Evolutionary conservation across 2,797 vertebrate species (phyloP), one percentile per base, ranked within the genome.

Genomic region (Tinamus major): DNA sequence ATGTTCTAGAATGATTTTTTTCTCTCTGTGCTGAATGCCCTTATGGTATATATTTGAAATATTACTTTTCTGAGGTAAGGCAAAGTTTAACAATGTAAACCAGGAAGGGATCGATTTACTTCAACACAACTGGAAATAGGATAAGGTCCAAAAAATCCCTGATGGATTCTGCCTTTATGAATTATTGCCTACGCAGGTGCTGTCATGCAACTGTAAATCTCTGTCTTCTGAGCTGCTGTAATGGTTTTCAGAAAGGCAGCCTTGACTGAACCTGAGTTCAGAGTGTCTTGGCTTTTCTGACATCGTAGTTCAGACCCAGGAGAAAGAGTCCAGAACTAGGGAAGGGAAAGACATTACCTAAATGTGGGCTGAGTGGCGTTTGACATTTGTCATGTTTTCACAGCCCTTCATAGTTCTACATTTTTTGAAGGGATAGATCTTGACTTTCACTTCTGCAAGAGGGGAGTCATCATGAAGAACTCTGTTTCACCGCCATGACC

Each of bases 361-460:
- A 8, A 20, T 53, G 13, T 35, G 33, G 33, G 24, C 29, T 51
- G 55, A 23, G 31, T 29, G 27, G 55, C 27, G 71, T 42, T 44
- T 81, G n/a, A 55, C 27, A 71, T 42, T 44, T 81, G n/a, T 67
- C 69, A 20, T 15, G 21, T 82, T 48, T 79, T 79, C 63, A 53
- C 20, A 83, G 33, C 55, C 31, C 12, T 20, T 67, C 42, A 18
- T 2, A 0, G 15, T 51, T n/a, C 27, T 39, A 24, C 10, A 4
- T 31, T 71, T 55, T 79, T 31, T 55, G 0, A 0, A 76, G 23
- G 39, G n/a, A 74, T 26, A 75, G 64, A 17, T 9, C n/a, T 69
- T 69, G n/a, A 24, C n/a, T 89, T 72, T 76, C 61, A 44, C 41
- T 61, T 11, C 13, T 46, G 18, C 11, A 79, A 59, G 55, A 39